Percentiles rank a stretch among this genome's conserved stretches.
Conservation (phyloP, 2,797 vertebrate species). For the Neosilurus hyrtlii region DNA sequence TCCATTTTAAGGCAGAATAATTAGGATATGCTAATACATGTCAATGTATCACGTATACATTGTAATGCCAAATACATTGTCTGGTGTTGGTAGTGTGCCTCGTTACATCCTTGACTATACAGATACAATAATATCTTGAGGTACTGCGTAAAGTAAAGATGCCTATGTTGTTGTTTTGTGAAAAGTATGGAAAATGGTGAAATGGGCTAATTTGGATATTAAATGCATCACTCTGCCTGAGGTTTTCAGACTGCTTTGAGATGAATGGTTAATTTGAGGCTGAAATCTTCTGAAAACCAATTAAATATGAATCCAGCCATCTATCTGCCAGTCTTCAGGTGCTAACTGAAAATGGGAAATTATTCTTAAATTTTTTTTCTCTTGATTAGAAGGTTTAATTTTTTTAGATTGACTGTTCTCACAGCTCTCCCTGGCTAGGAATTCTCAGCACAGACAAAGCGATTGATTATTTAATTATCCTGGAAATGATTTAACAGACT, state of each 20-base stretch:
- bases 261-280: background rate
- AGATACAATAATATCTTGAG: background rate
- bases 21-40: background rate
- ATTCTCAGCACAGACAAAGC: background rate
- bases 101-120: background rate
- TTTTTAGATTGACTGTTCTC: background rate
- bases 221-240: background rate
- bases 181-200: background rate
- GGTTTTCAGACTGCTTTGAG: background rate
- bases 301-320: background rate
- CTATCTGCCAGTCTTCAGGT: background rate
- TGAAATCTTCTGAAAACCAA: background rate
- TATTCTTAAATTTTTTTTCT: background rate
- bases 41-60: background rate
- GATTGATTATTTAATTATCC: constrained; percentile 1
- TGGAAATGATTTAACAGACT: background rate
- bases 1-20: background rate
- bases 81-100: too few relatives aligned
- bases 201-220: background rate
- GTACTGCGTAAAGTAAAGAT: background rate
- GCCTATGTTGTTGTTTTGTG: background rate
- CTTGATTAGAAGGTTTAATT: constrained; percentile 1
- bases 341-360: background rate
- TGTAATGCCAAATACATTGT: background rate
- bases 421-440: background rate